phyloP scores from a whole-genome alignment of 2,888 invertebrate species.

The Cremastinae sp. region DNA sequence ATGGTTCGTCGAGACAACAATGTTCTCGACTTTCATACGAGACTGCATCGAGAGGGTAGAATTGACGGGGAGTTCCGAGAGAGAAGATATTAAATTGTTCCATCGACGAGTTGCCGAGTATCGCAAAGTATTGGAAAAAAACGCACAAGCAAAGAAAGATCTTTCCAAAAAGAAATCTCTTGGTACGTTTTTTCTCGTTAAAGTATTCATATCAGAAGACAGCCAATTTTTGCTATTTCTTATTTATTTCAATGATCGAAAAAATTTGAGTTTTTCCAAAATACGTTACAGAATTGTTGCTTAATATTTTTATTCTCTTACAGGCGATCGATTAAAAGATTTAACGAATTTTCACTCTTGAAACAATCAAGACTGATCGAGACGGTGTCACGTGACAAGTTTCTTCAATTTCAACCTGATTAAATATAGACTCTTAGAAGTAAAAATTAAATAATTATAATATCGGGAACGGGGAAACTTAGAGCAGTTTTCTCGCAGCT shows the following conservation, averaged over 20 bases:
- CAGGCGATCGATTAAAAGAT: constrained; percentile 76
- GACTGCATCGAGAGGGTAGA: constrained; percentile 71
- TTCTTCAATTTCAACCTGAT: constrained; percentile 52
- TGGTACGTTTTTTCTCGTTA: constrained; percentile 63
- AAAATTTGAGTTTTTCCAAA: background rate
- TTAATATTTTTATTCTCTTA: constrained; percentile 24
- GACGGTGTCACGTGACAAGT: constrained; percentile 30
- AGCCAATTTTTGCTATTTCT: background rate
- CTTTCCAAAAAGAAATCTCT: constrained; percentile 68
- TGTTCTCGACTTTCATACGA: constrained; percentile 89
- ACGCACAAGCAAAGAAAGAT: constrained; percentile 62
- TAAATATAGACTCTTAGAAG: constrained; percentile 42
- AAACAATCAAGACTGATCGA: constrained; percentile 34
- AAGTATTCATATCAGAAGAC: background rate
- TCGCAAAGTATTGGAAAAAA: constrained; percentile 57
- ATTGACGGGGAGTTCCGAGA: constrained; percentile 66
- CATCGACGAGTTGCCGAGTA: constrained; percentile 64
- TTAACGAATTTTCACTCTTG: constrained; percentile 69
- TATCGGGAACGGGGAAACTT: background rate
- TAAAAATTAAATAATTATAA: constrained; percentile 17
- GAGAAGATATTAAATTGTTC: constrained; percentile 63
- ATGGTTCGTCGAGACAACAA: constrained; percentile 93
- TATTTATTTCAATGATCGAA: background rate
- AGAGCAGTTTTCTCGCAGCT: constrained; percentile 46
- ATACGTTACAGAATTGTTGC: background rate